A percentile compares a stretch with the other conserved stretches of the same genome.
Evolutionary conservation across 2,113 vertebrate genomes (phyloP).

Genomic region (Syrrhaptes paradoxus): DNA sequence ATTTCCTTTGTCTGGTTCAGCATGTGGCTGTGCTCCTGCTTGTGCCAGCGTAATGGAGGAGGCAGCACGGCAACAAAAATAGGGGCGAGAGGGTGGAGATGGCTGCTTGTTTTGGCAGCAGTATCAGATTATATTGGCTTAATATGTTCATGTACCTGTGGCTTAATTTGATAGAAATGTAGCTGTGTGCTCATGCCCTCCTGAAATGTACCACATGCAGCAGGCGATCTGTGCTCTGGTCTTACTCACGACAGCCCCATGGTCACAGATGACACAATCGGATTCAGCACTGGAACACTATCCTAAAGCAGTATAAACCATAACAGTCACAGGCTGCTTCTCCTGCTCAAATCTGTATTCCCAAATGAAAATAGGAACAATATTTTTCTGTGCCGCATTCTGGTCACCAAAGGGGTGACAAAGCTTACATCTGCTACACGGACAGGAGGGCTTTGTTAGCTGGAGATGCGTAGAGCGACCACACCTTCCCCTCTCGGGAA

Average conservation of each 20-base stretch:
- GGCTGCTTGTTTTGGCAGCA: conserved; percentile 5
- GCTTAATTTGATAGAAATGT: conserved; percentile 3
- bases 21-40: neutral
- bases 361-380: neutral
- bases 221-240: fast-evolving
- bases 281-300: neutral
- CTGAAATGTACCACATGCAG: neutral
- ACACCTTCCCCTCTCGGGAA: neutral
- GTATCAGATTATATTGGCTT: neutral
- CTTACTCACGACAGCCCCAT: neutral
- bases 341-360: neutral
- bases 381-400: neutral
- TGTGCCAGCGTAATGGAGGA: neutral
- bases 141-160: neutral
- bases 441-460: conserved; percentile 29
- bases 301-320: neutral
- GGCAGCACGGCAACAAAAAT: neutral
- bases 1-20: conserved; percentile 14
- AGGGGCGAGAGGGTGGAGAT: neutral
- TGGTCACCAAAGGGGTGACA: neutral
- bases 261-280: neutral
- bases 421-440: neutral
- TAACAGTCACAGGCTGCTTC: neutral
- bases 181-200: neutral
- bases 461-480: neutral